A percentile compares a stretch with the other conserved stretches of the same genome.
Conservation (phyloP, 2,113 vertebrate species). For the Genyomyrus donnyi region DNA sequence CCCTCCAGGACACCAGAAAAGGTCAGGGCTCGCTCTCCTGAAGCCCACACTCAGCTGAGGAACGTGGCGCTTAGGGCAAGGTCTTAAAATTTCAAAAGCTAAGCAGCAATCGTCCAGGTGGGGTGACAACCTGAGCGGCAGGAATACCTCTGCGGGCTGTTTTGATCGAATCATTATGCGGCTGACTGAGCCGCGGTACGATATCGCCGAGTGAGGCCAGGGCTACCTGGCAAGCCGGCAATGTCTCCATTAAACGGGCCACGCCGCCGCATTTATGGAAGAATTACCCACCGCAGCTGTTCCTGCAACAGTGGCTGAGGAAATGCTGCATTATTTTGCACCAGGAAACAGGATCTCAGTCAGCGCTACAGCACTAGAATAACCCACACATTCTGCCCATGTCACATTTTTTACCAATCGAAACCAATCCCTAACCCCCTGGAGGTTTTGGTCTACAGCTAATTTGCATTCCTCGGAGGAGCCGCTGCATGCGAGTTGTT, state of each 20-base stretch:
- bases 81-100: neutral
- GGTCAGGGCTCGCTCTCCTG: neutral
- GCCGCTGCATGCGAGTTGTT: neutral
- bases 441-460: neutral
- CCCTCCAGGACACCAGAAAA: neutral
- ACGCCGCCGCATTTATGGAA: neutral
- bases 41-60: neutral
- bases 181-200: neutral
- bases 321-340: neutral
- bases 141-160: neutral
- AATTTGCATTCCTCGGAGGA: neutral
- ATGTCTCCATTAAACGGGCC: neutral
- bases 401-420: neutral
- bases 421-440: neutral
- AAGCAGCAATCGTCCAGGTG: neutral
- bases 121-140: neutral
- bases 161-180: neutral
- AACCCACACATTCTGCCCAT: neutral
- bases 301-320: neutral
- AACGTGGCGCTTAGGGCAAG: neutral
- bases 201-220: neutral
- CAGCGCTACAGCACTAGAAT: neutral
- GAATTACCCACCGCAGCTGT: neutral
- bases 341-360: neutral
- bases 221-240: neutral